phyloP scores from a whole-genome alignment of 2,888 invertebrate species.

The Drosophila mayaguana region DNA sequence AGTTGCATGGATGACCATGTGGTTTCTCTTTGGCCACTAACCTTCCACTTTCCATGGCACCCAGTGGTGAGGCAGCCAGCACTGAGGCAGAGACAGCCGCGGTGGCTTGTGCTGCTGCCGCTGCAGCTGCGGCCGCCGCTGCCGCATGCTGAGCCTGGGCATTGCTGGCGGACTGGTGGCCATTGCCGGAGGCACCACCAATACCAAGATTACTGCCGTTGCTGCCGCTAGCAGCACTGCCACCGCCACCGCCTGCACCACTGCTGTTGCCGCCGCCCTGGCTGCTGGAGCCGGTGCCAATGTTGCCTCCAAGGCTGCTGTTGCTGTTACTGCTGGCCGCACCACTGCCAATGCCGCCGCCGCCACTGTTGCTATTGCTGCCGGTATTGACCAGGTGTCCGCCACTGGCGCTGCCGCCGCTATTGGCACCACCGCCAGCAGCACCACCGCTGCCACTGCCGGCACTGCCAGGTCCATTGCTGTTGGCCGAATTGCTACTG shows the following conservation, averaged over 20 bases:
- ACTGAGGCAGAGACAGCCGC: conserved; percentile 52
- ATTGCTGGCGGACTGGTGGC: conserved; percentile 46
- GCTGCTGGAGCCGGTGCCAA: conserved; percentile 30
- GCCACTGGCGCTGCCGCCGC: conserved; percentile 49
- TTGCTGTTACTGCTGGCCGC: conserved; percentile 38
- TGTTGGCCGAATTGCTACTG: conserved; percentile 54
- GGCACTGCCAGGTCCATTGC: conserved; percentile 77
- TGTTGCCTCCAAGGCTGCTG: conserved; percentile 30
- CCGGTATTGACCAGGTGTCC: conserved; percentile 39
- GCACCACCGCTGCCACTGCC: conserved; percentile 62
- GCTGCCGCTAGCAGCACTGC: conserved; percentile 40
- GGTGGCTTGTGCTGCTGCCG: conserved; percentile 60
- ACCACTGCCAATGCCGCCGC: conserved; percentile 43
- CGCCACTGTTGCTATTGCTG: conserved; percentile 59
- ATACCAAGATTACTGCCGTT: conserved; percentile 42
- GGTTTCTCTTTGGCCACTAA: conserved; percentile 44
- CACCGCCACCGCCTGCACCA: conserved; percentile 42
- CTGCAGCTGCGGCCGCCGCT: conserved; percentile 41
- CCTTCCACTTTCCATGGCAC: conserved; percentile 86
- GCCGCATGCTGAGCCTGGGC: conserved; percentile 56
- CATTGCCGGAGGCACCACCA: conserved; percentile 49
- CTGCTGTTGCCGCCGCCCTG: conserved; percentile 46
- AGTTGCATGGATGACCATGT: neutral
- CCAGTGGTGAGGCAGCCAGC: conserved; percentile 86
- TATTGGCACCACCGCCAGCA: conserved; percentile 29